Evolutionary conservation across 2,888 invertebrate species (phyloP).

Genomic region (Mylabris sibirica): DNA sequence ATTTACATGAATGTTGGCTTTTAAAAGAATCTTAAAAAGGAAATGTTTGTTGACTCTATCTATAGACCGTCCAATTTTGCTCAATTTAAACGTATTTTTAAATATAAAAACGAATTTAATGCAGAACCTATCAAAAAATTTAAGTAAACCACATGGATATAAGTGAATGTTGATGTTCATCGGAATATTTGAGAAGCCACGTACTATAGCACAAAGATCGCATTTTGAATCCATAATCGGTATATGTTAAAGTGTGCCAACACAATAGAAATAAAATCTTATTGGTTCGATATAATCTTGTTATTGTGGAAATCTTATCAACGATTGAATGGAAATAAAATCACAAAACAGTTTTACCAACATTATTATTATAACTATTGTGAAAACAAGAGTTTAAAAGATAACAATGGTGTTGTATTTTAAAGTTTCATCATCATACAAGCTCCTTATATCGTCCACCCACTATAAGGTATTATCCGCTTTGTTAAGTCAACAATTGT

Average conservation of each 20-base stretch:
- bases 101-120: neutral
- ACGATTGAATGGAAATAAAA: neutral
- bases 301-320: neutral
- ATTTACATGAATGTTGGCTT: neutral
- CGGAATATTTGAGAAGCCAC: neutral
- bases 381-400: neutral
- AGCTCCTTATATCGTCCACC: conserved; percentile 19
- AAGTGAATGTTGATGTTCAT: too few relatives aligned
- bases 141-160: too few relatives aligned
- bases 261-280: neutral
- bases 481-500: conserved; percentile 35
- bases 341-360: neutral
- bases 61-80: neutral
- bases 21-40: neutral
- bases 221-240: too few relatives aligned
- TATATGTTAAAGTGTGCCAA: neutral
- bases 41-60: neutral
- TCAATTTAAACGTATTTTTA: neutral
- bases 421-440: conserved; percentile 16
- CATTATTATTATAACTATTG: neutral
- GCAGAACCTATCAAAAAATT: neutral
- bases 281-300: neutral
- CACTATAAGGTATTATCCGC: conserved; percentile 20
- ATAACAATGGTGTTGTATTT: neutral
- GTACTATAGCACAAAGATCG: neutral